A percentile compares a stretch with the other conserved stretches of the same genome.
These are phyloP conservation scores for Coenonympha glycerion DNA, from an alignment of 2,888 invertebrate species.

Conservation along the genomic window DNA sequence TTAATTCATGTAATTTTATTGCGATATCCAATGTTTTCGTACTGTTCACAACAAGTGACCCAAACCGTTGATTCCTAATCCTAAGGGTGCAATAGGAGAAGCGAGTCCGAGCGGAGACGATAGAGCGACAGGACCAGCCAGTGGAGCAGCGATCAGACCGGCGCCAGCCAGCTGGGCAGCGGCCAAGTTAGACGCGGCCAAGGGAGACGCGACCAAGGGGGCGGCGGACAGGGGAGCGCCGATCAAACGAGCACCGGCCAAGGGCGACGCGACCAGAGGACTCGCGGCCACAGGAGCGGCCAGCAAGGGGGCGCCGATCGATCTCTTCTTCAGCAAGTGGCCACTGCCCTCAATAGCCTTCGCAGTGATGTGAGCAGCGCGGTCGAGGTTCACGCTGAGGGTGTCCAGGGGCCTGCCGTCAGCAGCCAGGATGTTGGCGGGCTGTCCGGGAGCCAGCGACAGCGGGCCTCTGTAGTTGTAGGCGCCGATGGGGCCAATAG, in stretches of 20 bases:
- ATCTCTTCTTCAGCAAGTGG: slow-evolving; percentile 8
- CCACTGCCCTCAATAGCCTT: slow-evolving; percentile 38
- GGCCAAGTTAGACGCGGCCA: no score
- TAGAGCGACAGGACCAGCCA: slow-evolving; percentile 5
- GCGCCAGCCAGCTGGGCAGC: slow-evolving; percentile 18
- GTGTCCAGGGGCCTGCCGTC: slow-evolving; percentile 70
- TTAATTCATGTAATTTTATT: no score
- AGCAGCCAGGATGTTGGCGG: slow-evolving; percentile 62
- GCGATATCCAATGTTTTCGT: no score
- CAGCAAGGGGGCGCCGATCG: not conserved
- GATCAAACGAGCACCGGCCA: not conserved
- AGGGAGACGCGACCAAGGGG: no score
- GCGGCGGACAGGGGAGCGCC: not conserved
- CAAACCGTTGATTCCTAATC: no score
- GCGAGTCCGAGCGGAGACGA: slow-evolving; percentile 18
- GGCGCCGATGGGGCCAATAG: not conserved
- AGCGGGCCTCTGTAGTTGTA: slow-evolving; percentile 66
- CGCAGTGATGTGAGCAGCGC: slow-evolving; percentile 61
- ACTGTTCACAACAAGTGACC: slow-evolving; percentile 10
- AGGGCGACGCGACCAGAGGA: slow-evolving; percentile 23
- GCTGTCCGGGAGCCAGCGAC: slow-evolving; percentile 63
- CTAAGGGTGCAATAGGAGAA: no score
- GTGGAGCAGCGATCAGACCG: slow-evolving; percentile 11
- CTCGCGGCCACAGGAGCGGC: slow-evolving; percentile 3
- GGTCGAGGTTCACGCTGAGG: slow-evolving; percentile 64